Percentiles rank a stretch among this genome's conserved stretches.
These are phyloP conservation scores for Oligia latruncula DNA, from an alignment of 2,888 invertebrate species.

Conservation along the genomic window DNA sequence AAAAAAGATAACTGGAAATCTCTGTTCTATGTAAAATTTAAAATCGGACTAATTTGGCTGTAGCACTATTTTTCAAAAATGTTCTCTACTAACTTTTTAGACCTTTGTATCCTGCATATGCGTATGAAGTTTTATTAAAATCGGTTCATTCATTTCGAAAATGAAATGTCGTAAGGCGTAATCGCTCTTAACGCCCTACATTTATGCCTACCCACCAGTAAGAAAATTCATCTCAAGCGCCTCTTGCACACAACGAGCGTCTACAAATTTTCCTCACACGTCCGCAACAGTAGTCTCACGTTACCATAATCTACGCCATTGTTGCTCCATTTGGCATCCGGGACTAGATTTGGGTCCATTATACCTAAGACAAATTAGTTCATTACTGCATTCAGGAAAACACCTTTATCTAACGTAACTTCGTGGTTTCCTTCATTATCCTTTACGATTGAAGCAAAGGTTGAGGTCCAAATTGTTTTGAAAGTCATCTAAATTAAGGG, in stretches of 20 bases:
- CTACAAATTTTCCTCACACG: constrained; percentile 33
- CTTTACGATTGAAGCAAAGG: background rate
- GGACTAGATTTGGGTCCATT: constrained; percentile 74
- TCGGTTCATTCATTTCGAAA: too few relatives aligned
- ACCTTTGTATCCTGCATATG: too few relatives aligned
- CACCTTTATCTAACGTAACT: constrained; percentile 27
- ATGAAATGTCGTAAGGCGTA: too few relatives aligned
- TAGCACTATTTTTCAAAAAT: too few relatives aligned
- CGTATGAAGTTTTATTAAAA: too few relatives aligned
- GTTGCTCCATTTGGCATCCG: constrained; percentile 71
- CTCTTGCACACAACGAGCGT: constrained; percentile 7
- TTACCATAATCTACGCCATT: constrained; percentile 62
- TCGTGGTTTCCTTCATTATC: constrained; percentile 18
- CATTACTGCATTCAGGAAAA: constrained; percentile 76
- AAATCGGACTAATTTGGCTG: too few relatives aligned
- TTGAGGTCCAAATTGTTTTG: background rate
- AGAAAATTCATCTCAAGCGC: constrained; percentile 35
- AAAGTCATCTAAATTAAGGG: background rate
- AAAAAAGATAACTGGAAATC: too few relatives aligned
- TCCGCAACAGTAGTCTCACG: constrained; percentile 33
- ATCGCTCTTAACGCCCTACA: background rate
- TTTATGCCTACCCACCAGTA: constrained; percentile 1
- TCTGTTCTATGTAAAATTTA: too few relatives aligned
- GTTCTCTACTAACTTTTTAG: too few relatives aligned
- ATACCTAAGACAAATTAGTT: constrained; percentile 77